Evolutionary conservation across 1,140 invertebrate genomes (phyloP), one percentile per base, ranked within the genome.

Genomic region (Antheraea pernyi): DNA sequence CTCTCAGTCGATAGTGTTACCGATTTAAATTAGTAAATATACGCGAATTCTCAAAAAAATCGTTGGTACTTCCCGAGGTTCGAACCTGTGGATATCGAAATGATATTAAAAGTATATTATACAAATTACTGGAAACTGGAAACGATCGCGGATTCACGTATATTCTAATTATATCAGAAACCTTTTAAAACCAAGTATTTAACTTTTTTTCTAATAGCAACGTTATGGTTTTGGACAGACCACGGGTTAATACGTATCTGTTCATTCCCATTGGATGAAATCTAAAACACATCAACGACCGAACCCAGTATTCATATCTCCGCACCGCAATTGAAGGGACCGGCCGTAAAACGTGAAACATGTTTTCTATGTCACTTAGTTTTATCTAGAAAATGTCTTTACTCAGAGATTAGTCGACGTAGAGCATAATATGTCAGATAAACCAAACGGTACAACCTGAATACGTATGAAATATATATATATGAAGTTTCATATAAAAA

Each of bases 371-470:
- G 19, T 59, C 30, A 65, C 53, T 64, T 65, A 65, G 68, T 46
- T 65, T 19, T 60, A 60, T 46, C 63, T 59, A 70, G 68, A 70
- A 65, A 65, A 22, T 64, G 39, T 53, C 64, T 59, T 70, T 65
- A 58, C 68, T 19, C 53, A 59, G 46, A 60, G 37, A 65, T 65
- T 53, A 53, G 46, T 53, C 46, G 16, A 53, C 0, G 46, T 53
- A 53, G 6, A 53, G 13, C 16, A 53, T 53, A 42, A 53, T n/a
- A n/a, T 53, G 16, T 53, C 46, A n/a, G 11, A 16, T 53, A 53
- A 53, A 53, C 6, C 46, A 16, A 13, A 53, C 46, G 46, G 16
- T 16, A 53, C 46, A 53, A 53, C 13, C 6, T 16, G 6, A 53
- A 16, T 2, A 5, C 16, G 46, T 53, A 42, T 0, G 7, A 42